These are phyloP conservation scores for Pantherophis alleghaniensis DNA, from an alignment of 2,797 vertebrate genomes.

Conservation along the genomic window DNA sequence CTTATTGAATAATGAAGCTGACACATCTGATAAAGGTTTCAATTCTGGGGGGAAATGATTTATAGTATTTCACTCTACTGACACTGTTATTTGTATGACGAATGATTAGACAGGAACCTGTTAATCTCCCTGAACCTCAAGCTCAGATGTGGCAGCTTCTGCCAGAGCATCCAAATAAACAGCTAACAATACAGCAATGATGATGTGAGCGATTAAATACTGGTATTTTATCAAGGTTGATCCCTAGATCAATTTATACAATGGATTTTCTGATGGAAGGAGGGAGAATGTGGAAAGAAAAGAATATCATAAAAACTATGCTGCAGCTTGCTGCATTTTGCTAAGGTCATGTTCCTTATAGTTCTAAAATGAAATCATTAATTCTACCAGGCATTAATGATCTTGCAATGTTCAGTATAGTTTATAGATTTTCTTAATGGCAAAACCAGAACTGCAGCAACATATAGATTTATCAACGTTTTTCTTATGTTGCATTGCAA, in stretches of 20 bases:
- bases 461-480: conserved; percentile 10
- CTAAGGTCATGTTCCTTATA: neutral
- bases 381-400: neutral
- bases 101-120: conserved; percentile 69
- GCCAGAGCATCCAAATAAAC: conserved; percentile 39
- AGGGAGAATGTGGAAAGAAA: neutral
- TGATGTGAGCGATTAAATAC: conserved; percentile 34
- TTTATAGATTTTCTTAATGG: conserved; percentile 28
- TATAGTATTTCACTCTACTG: conserved; percentile 88
- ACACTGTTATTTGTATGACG: conserved; percentile 76
- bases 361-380: conserved; percentile 8
- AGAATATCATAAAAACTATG: conserved; percentile 10
- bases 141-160: conserved; percentile 41
- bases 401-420: conserved; percentile 14
- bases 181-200: neutral
- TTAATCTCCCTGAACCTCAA: conserved; percentile 67
- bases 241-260: conserved; percentile 54
- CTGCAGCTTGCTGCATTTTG: conserved; percentile 22
- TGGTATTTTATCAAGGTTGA: conserved; percentile 60
- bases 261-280: conserved; percentile 29
- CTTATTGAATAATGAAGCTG: conserved; percentile 92
- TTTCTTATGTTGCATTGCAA: fast-evolving
- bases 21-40: conserved; percentile 94
- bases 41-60: conserved; percentile 84
- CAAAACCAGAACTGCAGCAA: conserved; percentile 5